These are phyloP conservation scores for Pempheris klunzingeri DNA, from an alignment of 2,797 vertebrate genomes.

Conservation along the genomic window DNA sequence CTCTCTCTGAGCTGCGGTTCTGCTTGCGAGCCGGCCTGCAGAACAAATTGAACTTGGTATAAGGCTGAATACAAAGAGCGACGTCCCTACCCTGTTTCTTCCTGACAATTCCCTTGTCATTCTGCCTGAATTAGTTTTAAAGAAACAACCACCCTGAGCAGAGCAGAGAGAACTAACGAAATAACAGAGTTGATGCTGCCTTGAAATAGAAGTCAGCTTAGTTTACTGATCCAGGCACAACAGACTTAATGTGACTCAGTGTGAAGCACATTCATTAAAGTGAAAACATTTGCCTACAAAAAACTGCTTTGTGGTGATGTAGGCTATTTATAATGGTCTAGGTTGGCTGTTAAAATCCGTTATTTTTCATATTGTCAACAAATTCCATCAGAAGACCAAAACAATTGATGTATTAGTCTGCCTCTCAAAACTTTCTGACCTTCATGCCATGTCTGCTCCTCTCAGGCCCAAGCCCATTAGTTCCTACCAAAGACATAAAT, in stretches of 20 bases:
- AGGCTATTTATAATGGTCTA: too few species aligned
- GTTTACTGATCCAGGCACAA: slow-evolving; percentile 3
- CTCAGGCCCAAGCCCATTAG: neutral
- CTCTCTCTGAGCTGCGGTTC: slow-evolving; percentile 10
- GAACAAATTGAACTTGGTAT: slow-evolving; percentile 46
- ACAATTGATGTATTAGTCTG: neutral
- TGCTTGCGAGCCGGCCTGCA: slow-evolving; percentile 22
- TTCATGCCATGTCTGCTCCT: neutral
- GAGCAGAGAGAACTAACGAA: slow-evolving; percentile 21
- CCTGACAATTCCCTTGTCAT: too few species aligned
- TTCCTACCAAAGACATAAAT: neutral
- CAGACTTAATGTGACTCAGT: neutral
- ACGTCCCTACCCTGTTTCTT: neutral
- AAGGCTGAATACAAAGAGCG: slow-evolving; percentile 31
- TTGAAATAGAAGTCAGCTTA: slow-evolving; percentile 1
- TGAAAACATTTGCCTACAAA: too few species aligned
- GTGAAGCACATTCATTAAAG: neutral
- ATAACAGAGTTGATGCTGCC: slow-evolving; percentile 12
- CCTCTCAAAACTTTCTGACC: neutral
- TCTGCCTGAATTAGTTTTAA: slow-evolving; percentile 30
- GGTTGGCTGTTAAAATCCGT: neutral
- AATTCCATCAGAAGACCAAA: neutral
- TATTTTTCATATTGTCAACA: neutral
- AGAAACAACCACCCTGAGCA: slow-evolving; percentile 25
- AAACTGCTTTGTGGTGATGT: neutral